phyloP scores from a whole-genome alignment of 2,113 vertebrate species.

The Lampris megalopsis region DNA sequence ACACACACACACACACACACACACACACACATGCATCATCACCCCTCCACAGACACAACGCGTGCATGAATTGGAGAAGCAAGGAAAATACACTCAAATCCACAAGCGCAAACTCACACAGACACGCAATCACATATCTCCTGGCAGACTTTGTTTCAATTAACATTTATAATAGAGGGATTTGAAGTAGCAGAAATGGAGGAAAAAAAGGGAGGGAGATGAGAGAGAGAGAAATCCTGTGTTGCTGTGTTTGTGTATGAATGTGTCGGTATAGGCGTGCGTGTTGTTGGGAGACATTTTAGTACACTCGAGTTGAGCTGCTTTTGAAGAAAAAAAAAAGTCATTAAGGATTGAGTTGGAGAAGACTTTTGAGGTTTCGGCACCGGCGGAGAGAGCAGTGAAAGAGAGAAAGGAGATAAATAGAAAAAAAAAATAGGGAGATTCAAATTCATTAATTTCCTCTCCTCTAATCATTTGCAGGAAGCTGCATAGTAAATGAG shows the following conservation, averaged over 20 bases:
- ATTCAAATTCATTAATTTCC: conserved; percentile 54
- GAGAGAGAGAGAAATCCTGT: conserved; percentile 21
- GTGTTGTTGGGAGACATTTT: conserved; percentile 2
- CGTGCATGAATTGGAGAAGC: conserved; percentile 31
- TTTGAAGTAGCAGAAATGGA: conserved; percentile 25
- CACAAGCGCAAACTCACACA: conserved; percentile 28
- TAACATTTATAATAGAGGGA: conserved; percentile 77
- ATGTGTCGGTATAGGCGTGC: conserved; percentile 16
- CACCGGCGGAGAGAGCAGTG: conserved; percentile 15
- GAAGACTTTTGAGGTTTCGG: conserved; percentile 11
- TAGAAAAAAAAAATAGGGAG: conserved; percentile 4
- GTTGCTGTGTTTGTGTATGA: conserved; percentile 36
- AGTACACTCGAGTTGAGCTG: conserved; percentile 29
- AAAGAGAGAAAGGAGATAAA: conserved; percentile 38
- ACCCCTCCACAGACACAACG: conserved; percentile 25
- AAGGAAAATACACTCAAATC: conserved; percentile 49
- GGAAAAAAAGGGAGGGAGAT: conserved; percentile 38
- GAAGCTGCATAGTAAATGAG: conserved; percentile 54
- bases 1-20: conserved; percentile 19
- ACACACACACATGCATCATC: not conserved
- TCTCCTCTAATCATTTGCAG: conserved; percentile 45
- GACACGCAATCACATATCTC: conserved; percentile 47
- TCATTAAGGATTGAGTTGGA: conserved; percentile 37
- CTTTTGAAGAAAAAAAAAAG: conserved; percentile 25
- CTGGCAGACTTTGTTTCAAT: conserved; percentile 74